phyloP scores from a whole-genome alignment of 2,113 vertebrate species.

The Numenius arquata region DNA sequence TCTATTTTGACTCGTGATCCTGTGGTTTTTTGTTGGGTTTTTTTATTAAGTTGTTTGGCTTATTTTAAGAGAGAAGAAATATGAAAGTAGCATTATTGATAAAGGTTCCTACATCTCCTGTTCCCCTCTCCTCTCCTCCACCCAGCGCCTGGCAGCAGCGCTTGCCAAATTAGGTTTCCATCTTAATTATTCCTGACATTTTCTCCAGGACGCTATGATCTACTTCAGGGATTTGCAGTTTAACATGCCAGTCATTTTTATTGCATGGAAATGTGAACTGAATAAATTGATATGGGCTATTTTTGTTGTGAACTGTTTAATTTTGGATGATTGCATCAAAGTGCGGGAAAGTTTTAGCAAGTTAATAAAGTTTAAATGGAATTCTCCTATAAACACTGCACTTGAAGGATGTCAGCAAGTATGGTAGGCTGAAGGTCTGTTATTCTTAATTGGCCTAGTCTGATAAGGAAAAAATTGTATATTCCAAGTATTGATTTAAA shows the following conservation, averaged over 20 bases:
- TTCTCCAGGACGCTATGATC: neutral
- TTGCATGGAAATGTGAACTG: neutral
- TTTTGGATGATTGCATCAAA: neutral
- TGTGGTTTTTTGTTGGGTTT: too few species aligned
- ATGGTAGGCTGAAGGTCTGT: neutral
- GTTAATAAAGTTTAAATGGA: constrained; percentile 3
- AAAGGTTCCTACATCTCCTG: neutral
- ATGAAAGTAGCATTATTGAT: neutral
- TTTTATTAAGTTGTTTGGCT: too few species aligned
- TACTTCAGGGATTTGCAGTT: neutral
- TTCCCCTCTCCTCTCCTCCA: neutral
- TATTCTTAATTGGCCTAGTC: neutral
- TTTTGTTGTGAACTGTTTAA: neutral
- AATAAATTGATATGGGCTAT: neutral
- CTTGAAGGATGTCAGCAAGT: neutral
- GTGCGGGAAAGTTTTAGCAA: neutral
- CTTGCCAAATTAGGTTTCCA: neutral
- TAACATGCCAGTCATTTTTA: neutral
- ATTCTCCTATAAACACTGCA: neutral
- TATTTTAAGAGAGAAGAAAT: neutral
- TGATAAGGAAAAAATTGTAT: neutral
- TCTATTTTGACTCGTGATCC: neutral
- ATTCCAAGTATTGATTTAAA: neutral
- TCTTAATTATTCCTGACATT: neutral
- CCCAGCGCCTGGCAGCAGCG: neutral